Conservation (phyloP, 1,140 invertebrate genomes). For the Oppia nitens region DNA sequence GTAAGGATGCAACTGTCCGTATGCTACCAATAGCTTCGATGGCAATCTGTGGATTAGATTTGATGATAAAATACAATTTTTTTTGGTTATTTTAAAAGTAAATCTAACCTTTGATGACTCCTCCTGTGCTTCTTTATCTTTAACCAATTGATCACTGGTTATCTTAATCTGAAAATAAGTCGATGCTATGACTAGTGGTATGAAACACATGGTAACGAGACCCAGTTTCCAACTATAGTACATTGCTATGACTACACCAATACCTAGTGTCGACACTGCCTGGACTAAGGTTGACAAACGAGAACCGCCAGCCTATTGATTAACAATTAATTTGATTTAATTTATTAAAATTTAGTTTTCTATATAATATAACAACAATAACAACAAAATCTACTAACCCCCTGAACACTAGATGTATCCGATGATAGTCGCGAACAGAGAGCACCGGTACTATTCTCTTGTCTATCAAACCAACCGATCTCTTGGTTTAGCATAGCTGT, state of each 20-base stretch:
- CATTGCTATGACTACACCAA: slow-evolving; percentile 52
- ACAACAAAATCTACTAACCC: slow-evolving; percentile 41
- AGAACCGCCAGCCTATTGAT: slow-evolving; percentile 51
- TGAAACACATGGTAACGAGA: slow-evolving; percentile 51
- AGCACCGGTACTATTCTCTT: slow-evolving; percentile 52
- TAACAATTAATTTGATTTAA: slow-evolving; percentile 1
- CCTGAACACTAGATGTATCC: slow-evolving; percentile 62
- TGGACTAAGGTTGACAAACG: slow-evolving; percentile 59
- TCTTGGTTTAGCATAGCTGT: slow-evolving; percentile 50
- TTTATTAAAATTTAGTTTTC: too few relatives aligned
- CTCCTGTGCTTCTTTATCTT: slow-evolving; percentile 37
- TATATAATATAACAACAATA: too few relatives aligned
- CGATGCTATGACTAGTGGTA: slow-evolving; percentile 55
- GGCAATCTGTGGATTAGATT: slow-evolving; percentile 32
- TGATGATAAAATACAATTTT: neutral
- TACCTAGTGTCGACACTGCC: slow-evolving; percentile 47
- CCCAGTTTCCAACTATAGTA: slow-evolving; percentile 65
- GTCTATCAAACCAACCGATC: slow-evolving; percentile 60
- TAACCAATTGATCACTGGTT: slow-evolving; percentile 42
- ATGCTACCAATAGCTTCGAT: slow-evolving; percentile 38
- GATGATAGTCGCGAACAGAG: slow-evolving; percentile 55
- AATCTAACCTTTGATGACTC: slow-evolving; percentile 17
- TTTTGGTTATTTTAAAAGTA: too few relatives aligned
- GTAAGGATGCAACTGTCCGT: slow-evolving; percentile 35
- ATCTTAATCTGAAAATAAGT: slow-evolving; percentile 54